A percentile compares a stretch with the other conserved stretches of the same genome.
These are phyloP conservation scores for Mycalesis mineus DNA, from an alignment of 2,888 invertebrate genomes.

Conservation along the genomic window DNA sequence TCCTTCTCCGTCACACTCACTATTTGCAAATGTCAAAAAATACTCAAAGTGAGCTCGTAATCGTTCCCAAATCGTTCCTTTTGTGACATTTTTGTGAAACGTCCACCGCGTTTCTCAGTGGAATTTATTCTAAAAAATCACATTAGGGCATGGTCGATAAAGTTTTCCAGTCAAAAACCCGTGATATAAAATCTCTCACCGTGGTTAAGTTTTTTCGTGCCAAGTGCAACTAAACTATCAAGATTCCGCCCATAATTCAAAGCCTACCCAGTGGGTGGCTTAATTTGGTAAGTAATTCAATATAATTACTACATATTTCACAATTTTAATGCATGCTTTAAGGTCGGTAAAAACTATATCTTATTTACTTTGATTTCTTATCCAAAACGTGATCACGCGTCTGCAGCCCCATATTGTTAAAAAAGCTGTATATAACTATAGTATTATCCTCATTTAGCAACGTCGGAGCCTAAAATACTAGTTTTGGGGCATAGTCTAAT, in stretches of 20 bases:
- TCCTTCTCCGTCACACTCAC: background rate
- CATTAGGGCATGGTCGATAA: constrained; percentile 74
- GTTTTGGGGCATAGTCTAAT: background rate
- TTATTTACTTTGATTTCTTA: background rate
- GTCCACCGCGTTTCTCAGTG: constrained; percentile 58
- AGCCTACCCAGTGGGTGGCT: constrained; percentile 90
- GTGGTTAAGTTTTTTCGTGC: constrained; percentile 75
- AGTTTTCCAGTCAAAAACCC: constrained; percentile 63
- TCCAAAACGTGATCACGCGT: background rate
- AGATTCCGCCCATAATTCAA: constrained; percentile 88
- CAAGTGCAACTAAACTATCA: constrained; percentile 83
- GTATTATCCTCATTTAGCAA: background rate
- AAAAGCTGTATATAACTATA: background rate
- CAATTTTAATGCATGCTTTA: constrained; percentile 8
- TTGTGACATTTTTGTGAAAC: constrained; percentile 69
- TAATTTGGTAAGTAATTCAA: constrained; percentile 78
- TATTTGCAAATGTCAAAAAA: constrained; percentile 19
- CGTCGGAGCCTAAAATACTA: background rate
- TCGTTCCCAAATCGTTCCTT: constrained; percentile 41
- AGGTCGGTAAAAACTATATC: constrained; percentile 11
- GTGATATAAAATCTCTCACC: constrained; percentile 64
- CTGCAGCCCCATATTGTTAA: constrained; percentile 18
- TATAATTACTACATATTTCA: constrained; percentile 15
- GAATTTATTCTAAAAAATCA: constrained; percentile 51
- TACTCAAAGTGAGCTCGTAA: constrained; percentile 29